phyloP scores from a whole-genome alignment of 2,797 vertebrate species.

The Poecilia gillii region DNA sequence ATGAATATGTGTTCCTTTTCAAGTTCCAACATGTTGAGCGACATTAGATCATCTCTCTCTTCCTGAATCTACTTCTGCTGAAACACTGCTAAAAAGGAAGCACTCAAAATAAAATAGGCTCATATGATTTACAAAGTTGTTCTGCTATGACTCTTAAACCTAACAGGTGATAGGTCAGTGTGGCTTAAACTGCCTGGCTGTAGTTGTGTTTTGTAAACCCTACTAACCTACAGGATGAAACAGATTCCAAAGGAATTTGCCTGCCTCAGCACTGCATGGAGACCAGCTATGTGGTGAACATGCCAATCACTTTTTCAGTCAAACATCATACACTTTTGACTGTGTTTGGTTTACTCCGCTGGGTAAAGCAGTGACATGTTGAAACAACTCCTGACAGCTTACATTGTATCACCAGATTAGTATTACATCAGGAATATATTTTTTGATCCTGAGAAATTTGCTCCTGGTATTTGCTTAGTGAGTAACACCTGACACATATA shows the following conservation, averaged over 20 bases:
- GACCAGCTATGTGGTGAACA: slow-evolving; percentile 52
- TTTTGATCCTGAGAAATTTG: neutral
- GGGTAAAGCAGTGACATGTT: slow-evolving; percentile 28
- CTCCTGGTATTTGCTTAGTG: neutral
- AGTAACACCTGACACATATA: neutral
- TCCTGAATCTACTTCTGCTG: neutral
- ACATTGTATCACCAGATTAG: neutral
- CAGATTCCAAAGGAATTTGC: slow-evolving; percentile 74
- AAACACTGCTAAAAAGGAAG: neutral
- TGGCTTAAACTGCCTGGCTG: slow-evolving; percentile 46
- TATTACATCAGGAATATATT: neutral
- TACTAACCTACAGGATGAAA: slow-evolving; percentile 67
- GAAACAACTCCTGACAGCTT: neutral
- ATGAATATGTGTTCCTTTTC: neutral
- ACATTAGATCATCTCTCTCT: too few species aligned
- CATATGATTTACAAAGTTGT: neutral
- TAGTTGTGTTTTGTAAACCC: slow-evolving; percentile 66
- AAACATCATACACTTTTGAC: slow-evolving; percentile 57
- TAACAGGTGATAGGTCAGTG: slow-evolving; percentile 47
- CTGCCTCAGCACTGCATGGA: slow-evolving; percentile 60
- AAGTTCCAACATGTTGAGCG: neutral
- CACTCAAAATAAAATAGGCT: neutral
- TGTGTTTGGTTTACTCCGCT: slow-evolving; percentile 58
- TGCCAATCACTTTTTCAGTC: slow-evolving; percentile 55
- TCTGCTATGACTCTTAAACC: slow-evolving; percentile 34